A percentile compares a stretch with the other conserved stretches of the same genome.
These are phyloP conservation scores for Tetragonisca angustula DNA, from an alignment of 2,888 invertebrate species.

Conservation along the genomic window DNA sequence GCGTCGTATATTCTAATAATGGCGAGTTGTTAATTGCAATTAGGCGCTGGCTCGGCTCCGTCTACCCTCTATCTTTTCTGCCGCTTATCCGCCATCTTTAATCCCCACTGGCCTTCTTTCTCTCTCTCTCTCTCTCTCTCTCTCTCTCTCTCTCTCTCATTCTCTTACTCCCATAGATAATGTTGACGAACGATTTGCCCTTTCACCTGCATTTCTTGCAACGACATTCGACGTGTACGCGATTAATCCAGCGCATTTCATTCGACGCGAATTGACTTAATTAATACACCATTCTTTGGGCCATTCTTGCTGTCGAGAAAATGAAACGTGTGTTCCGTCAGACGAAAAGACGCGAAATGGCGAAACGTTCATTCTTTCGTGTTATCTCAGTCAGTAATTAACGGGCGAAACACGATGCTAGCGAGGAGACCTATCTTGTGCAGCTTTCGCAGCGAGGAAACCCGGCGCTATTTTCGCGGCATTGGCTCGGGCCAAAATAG, in stretches of 20 bases:
- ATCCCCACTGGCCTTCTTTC: neutral
- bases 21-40: conserved; percentile 84
- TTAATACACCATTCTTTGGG: conserved; percentile 37
- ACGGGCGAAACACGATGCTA: conserved; percentile 18
- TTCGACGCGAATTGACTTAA: conserved; percentile 41
- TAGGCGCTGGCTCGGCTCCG: conserved; percentile 78
- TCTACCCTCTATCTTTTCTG: conserved; percentile 41
- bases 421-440: conserved; percentile 20
- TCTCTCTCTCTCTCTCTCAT: neutral
- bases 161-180: conserved; percentile 41
- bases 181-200: conserved; percentile 39
- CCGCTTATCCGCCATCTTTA: conserved; percentile 57
- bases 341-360: conserved; percentile 13
- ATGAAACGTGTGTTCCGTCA: neutral
- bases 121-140: neutral
- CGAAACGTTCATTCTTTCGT: conserved; percentile 29
- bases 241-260: conserved; percentile 41
- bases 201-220: neutral
- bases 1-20: conserved; percentile 84
- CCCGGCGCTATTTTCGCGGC: conserved; percentile 32
- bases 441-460: conserved; percentile 24
- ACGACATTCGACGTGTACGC: conserved; percentile 1
- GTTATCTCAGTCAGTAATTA: conserved; percentile 41
- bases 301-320: neutral
- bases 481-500: conserved; percentile 33